phyloP scores from a whole-genome alignment of 2,113 vertebrate genomes.

The Emberiza fucata region DNA sequence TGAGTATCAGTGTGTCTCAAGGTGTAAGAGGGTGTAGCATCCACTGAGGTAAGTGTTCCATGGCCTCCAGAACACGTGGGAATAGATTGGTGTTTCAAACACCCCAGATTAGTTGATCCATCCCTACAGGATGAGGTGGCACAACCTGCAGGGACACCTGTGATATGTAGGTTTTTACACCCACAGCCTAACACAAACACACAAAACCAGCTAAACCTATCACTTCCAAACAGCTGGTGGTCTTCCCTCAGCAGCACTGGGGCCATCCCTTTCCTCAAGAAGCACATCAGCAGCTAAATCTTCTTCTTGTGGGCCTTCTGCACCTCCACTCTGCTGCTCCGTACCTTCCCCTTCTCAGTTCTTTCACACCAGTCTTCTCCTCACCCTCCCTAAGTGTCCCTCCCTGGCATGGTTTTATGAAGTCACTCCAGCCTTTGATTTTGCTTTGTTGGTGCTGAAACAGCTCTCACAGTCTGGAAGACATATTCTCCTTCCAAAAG shows the following conservation, averaged over 20 bases:
- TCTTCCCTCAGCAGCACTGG: not conserved
- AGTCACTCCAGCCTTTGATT: not conserved
- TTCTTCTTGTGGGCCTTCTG: not conserved
- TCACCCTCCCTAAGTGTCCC: rapidly evolving
- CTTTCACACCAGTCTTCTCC: not conserved
- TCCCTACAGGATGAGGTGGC: not conserved
- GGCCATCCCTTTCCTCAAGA: not conserved
- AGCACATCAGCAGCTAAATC: not conserved
- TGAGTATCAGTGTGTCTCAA: not conserved
- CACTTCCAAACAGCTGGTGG: not conserved
- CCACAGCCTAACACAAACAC: not conserved
- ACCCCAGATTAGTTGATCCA: not conserved
- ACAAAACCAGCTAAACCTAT: not conserved
- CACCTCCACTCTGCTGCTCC: not conserved
- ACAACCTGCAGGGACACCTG: not conserved
- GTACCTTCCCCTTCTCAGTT: not conserved
- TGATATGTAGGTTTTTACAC: not conserved
- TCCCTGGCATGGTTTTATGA: not conserved
- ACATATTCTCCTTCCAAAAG: not conserved
- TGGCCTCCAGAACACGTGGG: rapidly evolving
- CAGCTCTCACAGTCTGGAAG: not conserved
- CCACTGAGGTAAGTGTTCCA: not conserved
- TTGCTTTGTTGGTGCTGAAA: rapidly evolving
- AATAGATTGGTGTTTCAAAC: not conserved
- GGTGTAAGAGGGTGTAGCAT: not conserved